These are phyloP conservation scores for Sinodicranocentrus sp. DNA, from an alignment of 2,888 invertebrate species.

Conservation along the genomic window DNA sequence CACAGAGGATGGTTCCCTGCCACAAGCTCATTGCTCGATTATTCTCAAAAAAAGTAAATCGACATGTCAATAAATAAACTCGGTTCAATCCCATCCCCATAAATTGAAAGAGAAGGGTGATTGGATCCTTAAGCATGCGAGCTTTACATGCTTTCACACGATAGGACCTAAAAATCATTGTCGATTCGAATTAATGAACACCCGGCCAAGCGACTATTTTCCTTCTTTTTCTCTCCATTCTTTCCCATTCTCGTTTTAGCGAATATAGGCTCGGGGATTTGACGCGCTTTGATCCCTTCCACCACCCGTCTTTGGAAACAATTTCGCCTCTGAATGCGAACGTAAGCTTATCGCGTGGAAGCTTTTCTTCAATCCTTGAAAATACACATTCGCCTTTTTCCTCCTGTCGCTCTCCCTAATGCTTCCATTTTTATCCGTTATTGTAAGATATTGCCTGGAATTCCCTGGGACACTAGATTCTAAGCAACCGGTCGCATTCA, in stretches of 20 bases:
- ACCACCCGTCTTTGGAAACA: not conserved
- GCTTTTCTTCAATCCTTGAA: not conserved
- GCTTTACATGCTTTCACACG: not conserved
- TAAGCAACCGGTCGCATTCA: not conserved
- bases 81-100: not conserved
- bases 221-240: not conserved
- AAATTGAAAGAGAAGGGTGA: too few species aligned
- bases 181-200: not conserved
- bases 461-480: constrained; percentile 17
- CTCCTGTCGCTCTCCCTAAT: too few species aligned
- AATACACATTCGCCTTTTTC: constrained; percentile 8
- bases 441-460: constrained; percentile 45
- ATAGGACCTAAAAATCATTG: constrained; percentile 18
- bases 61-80: constrained; percentile 43
- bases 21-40: too few species aligned
- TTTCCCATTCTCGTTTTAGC: not conserved
- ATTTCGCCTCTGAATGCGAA: too few species aligned
- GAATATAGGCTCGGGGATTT: not conserved
- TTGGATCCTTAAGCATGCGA: too few species aligned
- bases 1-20: too few species aligned
- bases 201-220: not conserved
- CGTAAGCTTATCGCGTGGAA: not conserved
- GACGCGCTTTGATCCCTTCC: not conserved
- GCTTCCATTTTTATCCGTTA: constrained; percentile 42
- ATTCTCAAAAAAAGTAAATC: constrained; percentile 19